Evolutionary conservation across 2,113 vertebrate genomes (phyloP).

Genomic region (Redunca redunca): DNA sequence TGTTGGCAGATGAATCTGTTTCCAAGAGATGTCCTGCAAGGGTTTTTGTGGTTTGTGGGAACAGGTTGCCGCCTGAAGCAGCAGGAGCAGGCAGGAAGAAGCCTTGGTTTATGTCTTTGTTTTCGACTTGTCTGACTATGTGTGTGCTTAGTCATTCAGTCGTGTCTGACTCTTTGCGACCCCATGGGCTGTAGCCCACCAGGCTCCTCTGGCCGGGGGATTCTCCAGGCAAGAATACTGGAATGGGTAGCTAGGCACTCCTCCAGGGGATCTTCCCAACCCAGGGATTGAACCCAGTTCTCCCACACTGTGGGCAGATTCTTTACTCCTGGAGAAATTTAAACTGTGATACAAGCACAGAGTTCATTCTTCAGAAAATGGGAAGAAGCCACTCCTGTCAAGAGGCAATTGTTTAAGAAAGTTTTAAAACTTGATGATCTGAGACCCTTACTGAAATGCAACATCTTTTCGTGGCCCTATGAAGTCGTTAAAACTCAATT

Average conservation of each 20-base stretch:
- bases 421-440: background rate
- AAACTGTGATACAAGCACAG: background rate
- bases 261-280: background rate
- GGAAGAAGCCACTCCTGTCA: background rate
- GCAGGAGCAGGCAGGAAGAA: background rate
- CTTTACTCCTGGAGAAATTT: background rate
- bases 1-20: background rate
- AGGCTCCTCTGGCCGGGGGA: background rate
- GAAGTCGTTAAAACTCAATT: constrained; percentile 40
- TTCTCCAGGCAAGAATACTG: background rate
- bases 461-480: constrained; percentile 1
- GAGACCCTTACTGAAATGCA: background rate
- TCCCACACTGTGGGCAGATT: background rate
- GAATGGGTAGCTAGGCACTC: background rate
- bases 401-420: background rate
- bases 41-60: background rate
- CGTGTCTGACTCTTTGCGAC: background rate
- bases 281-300: background rate
- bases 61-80: background rate
- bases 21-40: background rate
- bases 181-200: background rate
- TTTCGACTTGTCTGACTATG: constrained; percentile 5
- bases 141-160: background rate
- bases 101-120: background rate
- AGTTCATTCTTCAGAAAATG: background rate